Evolutionary conservation across 2,888 invertebrate species (phyloP).

Genomic region (Abrostola tripartita): DNA sequence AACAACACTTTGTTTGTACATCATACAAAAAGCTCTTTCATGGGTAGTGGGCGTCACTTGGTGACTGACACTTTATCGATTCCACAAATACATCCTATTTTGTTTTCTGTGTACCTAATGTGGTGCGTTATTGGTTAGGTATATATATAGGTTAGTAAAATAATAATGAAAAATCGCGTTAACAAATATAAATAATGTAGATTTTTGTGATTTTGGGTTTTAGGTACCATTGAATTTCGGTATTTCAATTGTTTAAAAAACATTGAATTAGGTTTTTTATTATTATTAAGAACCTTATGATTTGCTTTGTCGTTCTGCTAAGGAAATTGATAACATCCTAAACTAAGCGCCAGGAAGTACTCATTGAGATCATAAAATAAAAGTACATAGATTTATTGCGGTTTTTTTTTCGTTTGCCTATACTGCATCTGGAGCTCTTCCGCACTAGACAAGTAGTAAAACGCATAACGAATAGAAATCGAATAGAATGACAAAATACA

Average conservation of each 20-base stretch:
- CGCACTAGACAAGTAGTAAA: too few species aligned
- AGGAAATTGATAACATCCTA: too few species aligned
- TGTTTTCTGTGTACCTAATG: slow-evolving; percentile 27
- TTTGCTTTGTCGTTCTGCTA: too few species aligned
- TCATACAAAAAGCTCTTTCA: slow-evolving; percentile 68
- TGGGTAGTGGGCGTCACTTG: slow-evolving; percentile 44
- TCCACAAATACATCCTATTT: slow-evolving; percentile 46
- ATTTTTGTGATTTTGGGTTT: background rate
- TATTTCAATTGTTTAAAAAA: too few species aligned
- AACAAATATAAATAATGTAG: background rate
- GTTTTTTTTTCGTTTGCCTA: background rate
- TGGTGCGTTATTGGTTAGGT: background rate
- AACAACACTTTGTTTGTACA: slow-evolving; percentile 69
- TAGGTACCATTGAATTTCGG: background rate
- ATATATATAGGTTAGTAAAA: background rate
- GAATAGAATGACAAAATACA: too few species aligned
- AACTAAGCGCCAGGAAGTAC: too few species aligned
- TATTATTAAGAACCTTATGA: background rate
- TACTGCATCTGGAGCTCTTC: background rate
- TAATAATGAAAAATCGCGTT: too few species aligned
- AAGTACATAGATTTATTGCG: too few species aligned
- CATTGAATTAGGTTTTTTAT: background rate
- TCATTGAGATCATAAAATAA: too few species aligned
- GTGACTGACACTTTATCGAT: slow-evolving; percentile 49
- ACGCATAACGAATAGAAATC: too few species aligned